A percentile compares a stretch with the other conserved stretches of the same genome.
phyloP scores from a whole-genome alignment of 2,888 invertebrate genomes.

The Folsomia manolachei region DNA sequence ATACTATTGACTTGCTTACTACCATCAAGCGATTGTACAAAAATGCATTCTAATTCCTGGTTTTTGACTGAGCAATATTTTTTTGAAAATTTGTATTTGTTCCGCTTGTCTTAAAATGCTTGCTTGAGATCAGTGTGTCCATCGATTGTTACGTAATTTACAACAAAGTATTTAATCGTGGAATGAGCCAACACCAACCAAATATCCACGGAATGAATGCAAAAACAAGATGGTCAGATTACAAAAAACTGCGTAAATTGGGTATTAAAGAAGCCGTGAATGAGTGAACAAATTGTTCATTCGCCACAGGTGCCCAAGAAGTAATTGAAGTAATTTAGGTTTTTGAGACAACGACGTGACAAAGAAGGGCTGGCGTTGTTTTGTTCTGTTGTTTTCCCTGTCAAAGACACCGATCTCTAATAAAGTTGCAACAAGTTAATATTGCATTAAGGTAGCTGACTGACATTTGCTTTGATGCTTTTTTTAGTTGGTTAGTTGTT shows the following conservation, averaged over 20 bases:
- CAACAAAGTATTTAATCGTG: background rate
- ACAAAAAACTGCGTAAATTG: background rate
- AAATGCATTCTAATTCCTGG: too few relatives aligned
- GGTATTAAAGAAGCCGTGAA: background rate
- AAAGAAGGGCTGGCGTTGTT: background rate
- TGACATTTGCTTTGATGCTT: background rate
- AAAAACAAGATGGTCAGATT: background rate
- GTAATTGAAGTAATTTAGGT: conserved; percentile 17
- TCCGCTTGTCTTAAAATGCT: background rate
- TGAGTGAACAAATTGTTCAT: conserved; percentile 14
- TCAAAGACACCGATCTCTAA: conserved; percentile 13
- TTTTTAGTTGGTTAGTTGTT: background rate
- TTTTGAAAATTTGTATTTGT: background rate
- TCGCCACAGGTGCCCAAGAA: conserved; percentile 17
- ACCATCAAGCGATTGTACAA: too few relatives aligned
- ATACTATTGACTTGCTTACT: too few relatives aligned
- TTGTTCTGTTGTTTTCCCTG: background rate
- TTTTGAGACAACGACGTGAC: conserved; percentile 8
- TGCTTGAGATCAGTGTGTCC: background rate
- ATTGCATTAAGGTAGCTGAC: background rate
- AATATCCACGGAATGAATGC: too few relatives aligned
- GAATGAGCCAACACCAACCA: background rate
- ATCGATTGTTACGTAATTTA: background rate
- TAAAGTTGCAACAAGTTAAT: background rate
- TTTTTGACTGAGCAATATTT: background rate